Conservation (phyloP, 2,113 vertebrate genomes). For the Chaetura pelagica region DNA sequence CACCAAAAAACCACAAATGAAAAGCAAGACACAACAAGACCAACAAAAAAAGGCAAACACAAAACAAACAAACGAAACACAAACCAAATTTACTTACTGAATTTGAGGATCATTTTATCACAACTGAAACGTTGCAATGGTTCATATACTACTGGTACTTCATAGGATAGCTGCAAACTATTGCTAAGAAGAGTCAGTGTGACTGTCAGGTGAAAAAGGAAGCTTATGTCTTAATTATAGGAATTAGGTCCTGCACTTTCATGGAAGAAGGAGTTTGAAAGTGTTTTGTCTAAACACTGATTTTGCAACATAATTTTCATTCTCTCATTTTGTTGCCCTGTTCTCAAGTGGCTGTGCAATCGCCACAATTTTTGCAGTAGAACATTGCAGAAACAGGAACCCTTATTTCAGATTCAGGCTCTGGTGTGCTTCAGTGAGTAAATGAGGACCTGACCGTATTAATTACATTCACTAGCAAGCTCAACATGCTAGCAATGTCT, state of each 20-base stretch:
- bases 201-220: background rate
- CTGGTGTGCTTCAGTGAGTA: slow-evolving; percentile 22
- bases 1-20: too few species aligned
- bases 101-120: background rate
- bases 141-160: background rate
- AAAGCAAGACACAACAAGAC: too few species aligned
- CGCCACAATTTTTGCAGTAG: background rate
- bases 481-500: slow-evolving; percentile 43
- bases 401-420: background rate
- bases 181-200: background rate
- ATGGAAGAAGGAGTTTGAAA: background rate
- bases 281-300: background rate
- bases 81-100: background rate
- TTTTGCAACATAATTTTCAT: background rate
- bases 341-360: background rate
- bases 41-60: too few species aligned
- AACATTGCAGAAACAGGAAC: background rate
- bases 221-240: background rate
- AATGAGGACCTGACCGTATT: slow-evolving; percentile 47
- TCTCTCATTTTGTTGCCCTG: background rate
- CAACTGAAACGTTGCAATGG: rapidly evolving
- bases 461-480: slow-evolving; percentile 53
- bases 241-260: background rate
- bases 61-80: background rate
- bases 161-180: background rate